phyloP scores from a whole-genome alignment of 2,888 invertebrate genomes.

The Napeogenes sylphis region DNA sequence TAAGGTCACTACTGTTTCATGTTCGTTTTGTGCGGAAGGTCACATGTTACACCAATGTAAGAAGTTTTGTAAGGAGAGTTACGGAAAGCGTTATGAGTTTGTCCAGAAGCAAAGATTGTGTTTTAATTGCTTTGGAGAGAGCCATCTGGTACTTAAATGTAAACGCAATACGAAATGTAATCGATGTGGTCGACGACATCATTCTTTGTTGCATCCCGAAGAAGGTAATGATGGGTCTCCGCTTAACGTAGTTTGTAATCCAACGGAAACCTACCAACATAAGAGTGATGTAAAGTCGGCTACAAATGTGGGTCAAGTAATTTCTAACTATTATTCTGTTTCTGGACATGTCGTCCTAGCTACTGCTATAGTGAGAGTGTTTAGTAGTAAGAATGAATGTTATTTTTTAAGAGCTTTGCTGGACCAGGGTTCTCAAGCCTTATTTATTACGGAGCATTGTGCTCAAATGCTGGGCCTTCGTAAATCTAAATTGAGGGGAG shows the following conservation, averaged over 20 bases:
- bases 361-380: slow-evolving; percentile 23
- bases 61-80: too few relatives aligned
- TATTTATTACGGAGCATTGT: slow-evolving; percentile 28
- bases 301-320: not conserved
- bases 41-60: too few relatives aligned
- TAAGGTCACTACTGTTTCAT: too few relatives aligned
- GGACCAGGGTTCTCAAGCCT: slow-evolving; percentile 32
- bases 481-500: slow-evolving; percentile 23
- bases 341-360: slow-evolving; percentile 24
- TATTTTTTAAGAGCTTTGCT: slow-evolving; percentile 26
- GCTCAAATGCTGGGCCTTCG: slow-evolving; percentile 16
- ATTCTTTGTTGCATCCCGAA: too few relatives aligned
- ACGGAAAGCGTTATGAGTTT: slow-evolving; percentile 25
- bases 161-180: too few relatives aligned
- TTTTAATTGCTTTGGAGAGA: slow-evolving; percentile 29
- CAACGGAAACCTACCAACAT: not conserved
- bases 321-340: slow-evolving; percentile 10
- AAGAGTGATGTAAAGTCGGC: not conserved
- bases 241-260: too few relatives aligned
- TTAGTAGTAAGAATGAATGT: slow-evolving; percentile 15
- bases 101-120: slow-evolving; percentile 26
- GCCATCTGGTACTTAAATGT: slow-evolving; percentile 23
- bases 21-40: too few relatives aligned
- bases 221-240: too few relatives aligned
- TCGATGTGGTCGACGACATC: too few relatives aligned